These are phyloP conservation scores for Drosophila putrida DNA, from an alignment of 2,888 invertebrate genomes.

Conservation along the genomic window DNA sequence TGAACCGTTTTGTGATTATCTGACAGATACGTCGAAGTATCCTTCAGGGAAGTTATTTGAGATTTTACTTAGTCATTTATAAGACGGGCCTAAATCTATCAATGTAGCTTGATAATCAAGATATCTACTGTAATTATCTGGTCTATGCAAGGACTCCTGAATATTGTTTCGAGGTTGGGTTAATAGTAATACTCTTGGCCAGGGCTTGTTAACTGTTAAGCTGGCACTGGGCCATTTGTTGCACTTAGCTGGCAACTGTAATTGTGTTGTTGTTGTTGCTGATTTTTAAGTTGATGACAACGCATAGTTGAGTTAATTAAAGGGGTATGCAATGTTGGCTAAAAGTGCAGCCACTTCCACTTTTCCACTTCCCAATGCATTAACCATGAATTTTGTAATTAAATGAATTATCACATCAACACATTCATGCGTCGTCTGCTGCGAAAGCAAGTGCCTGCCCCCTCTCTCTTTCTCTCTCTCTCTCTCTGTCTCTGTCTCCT, in stretches of 20 bases:
- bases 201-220: conserved; percentile 13
- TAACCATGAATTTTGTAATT: conserved; percentile 55
- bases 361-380: conserved; percentile 46
- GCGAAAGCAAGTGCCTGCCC: conserved; percentile 2
- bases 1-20: too few species aligned
- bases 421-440: conserved; percentile 47
- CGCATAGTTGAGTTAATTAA: conserved; percentile 25
- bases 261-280: conserved; percentile 10
- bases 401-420: conserved; percentile 65
- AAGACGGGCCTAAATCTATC: too few species aligned
- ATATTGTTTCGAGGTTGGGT: neutral
- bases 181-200: neutral
- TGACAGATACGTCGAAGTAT: too few species aligned
- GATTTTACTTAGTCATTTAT: too few species aligned
- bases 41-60: too few species aligned
- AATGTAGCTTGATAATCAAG: too few species aligned
- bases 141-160: neutral
- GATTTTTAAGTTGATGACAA: conserved; percentile 16
- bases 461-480: neutral
- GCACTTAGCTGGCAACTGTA: conserved; percentile 15
- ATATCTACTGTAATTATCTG: neutral
- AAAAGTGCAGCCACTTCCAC: conserved; percentile 27
- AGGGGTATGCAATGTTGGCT: conserved; percentile 34
- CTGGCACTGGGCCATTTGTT: conserved; percentile 31
- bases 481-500: conserved; percentile 12